These are phyloP conservation scores for Eilema caniola DNA, from an alignment of 2,888 invertebrate genomes.

Conservation along the genomic window DNA sequence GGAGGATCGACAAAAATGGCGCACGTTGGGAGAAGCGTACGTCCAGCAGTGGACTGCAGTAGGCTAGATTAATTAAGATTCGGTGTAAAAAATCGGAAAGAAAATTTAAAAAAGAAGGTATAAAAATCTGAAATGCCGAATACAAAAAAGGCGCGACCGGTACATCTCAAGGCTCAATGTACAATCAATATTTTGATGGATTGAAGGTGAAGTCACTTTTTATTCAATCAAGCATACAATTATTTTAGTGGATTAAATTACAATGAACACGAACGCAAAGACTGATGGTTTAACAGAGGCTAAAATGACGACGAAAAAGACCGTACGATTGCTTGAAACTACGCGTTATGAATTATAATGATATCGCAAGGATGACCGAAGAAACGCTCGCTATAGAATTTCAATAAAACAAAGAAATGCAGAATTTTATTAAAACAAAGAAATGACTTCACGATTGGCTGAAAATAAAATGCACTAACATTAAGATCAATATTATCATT, in stretches of 20 bases:
- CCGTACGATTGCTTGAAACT: conserved; percentile 26
- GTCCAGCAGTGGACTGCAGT: no score
- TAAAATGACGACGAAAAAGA: conserved; percentile 14
- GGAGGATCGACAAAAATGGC: no score
- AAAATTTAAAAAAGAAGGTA: background rate
- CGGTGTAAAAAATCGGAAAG: background rate
- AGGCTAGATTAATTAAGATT: no score
- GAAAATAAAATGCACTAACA: background rate
- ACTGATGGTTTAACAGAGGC: conserved; percentile 16
- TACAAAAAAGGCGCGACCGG: background rate
- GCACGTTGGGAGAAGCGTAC: no score
- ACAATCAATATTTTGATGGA: background rate
- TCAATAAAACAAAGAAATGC: conserved; percentile 14
- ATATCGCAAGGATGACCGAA: conserved; percentile 26
- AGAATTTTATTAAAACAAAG: conserved; percentile 15
- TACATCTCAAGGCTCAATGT: background rate
- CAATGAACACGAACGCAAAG: background rate
- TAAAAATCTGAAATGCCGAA: background rate
- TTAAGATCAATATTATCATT: background rate
- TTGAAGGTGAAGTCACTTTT: conserved; percentile 18
- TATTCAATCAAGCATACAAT: background rate
- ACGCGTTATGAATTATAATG: conserved; percentile 45
- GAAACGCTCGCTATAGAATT: conserved; percentile 17
- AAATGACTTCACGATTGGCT: background rate
- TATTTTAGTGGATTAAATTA: conserved; percentile 3